Base-by-base conservation (phyloP, 2,888 invertebrate genomes). In the Andrena bucephala region DNA sequence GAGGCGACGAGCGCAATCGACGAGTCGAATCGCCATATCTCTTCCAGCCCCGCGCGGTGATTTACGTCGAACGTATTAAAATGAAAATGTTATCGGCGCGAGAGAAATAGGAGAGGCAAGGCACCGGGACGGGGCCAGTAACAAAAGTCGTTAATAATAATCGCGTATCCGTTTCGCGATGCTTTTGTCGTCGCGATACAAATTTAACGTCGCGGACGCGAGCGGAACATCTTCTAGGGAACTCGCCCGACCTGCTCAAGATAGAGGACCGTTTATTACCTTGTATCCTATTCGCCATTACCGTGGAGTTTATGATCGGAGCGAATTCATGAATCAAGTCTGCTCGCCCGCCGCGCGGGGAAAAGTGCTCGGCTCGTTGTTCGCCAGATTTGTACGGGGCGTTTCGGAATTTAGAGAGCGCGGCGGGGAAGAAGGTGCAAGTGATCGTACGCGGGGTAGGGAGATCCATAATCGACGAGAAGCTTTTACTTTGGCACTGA, bases 191-290 rank as follows among this genome's bases (percentile, higher is more conserved):
- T 68, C 42, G 54, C 13, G 6, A 27, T 54, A 57, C 71, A 67
- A 82, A 83, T 83, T 77, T 76, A 77, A 82, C 82, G 65, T 72
- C 24, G 57, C 54, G n/a, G 31, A 29, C 50, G 36, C 27, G 10
- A 20, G 42, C 13, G 36, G 65, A 60, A 42, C 70, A 66, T 77
- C 80, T 65, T 65, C 59, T 31, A 52, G 16, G 77, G 59, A 72
- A 77, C 83, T 83, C 60, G 68, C 71, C 24, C 57, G 83, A 72
- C 69, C 48, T 24, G 68, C 67, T 57, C 71, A 42, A 77, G 72
- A 83, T 69, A 83, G 83, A 83, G 68, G 72, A 77, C 48, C 83
- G 83, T 83, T 83, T 83, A 83, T 83, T 83, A 83, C 77, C 83
- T 77, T 83, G 83, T 83, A 83, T 83, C 76, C 76, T 72, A 82